These are phyloP conservation scores for Matsumyia berberina DNA, from an alignment of 2,888 invertebrate genomes.

Conservation along the genomic window DNA sequence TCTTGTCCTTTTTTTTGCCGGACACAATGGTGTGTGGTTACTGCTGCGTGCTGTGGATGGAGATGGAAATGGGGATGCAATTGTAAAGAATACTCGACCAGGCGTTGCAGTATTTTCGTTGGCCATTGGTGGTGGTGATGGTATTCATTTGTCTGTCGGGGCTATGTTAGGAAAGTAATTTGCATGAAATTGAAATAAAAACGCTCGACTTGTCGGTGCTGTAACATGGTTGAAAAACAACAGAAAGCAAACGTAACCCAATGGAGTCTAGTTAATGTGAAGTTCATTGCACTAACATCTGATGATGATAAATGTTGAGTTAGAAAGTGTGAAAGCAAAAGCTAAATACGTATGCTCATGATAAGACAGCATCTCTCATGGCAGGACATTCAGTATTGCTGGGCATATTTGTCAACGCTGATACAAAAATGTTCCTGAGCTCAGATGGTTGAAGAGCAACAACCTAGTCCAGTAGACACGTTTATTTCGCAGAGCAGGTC, in stretches of 20 bases:
- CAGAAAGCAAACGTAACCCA: neutral
- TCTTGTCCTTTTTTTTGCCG: conserved; percentile 2
- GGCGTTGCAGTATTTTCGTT: conserved; percentile 51
- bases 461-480: too few relatives aligned
- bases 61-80: neutral
- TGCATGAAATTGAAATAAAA: conserved; percentile 75
- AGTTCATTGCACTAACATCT: neutral
- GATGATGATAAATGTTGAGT: neutral
- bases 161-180: conserved; percentile 68
- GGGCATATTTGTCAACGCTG: too few relatives aligned
- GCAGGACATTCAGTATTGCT: too few relatives aligned
- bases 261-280: neutral
- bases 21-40: conserved; percentile 18
- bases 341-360: too few relatives aligned
- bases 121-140: conserved; percentile 24
- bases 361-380: too few relatives aligned
- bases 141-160: conserved; percentile 71
- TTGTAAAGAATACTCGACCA: conserved; percentile 67
- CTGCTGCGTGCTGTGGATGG: conserved; percentile 14
- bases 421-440: too few relatives aligned
- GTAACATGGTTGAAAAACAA: conserved; percentile 1
- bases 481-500: too few relatives aligned
- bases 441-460: too few relatives aligned
- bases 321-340: too few relatives aligned
- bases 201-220: neutral